A percentile compares a stretch with the other conserved stretches of the same genome.
phyloP scores from a whole-genome alignment of 2,888 invertebrate genomes.

The Scrobipalpa atriplicella region DNA sequence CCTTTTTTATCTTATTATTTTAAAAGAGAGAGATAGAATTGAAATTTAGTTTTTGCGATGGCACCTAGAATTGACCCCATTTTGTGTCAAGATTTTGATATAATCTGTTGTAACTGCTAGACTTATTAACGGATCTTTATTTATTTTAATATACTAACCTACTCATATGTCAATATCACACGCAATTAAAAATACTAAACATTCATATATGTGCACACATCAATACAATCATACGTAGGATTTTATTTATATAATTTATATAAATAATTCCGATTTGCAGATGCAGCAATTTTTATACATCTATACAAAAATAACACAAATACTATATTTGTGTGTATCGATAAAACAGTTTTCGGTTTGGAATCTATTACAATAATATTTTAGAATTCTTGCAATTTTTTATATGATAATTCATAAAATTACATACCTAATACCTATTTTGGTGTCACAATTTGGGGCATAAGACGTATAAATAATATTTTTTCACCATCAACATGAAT shows the following conservation, averaged over 20 bases:
- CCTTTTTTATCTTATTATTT: no score
- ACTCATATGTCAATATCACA: conserved; percentile 9
- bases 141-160: not conserved
- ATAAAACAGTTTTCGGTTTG: not conserved
- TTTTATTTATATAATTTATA: not conserved
- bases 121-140: not conserved
- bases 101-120: not conserved
- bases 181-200: not conserved
- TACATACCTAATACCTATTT: conserved; percentile 5
- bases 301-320: not conserved
- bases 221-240: not conserved
- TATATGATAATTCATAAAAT: not conserved
- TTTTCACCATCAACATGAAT: not conserved
- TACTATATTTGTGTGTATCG: not conserved
- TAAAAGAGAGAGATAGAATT: no score
- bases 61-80: not conserved
- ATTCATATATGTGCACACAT: not conserved
- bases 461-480: not conserved
- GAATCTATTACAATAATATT: not conserved
- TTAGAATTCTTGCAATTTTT: not conserved
- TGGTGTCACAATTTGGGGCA: conserved; percentile 22
- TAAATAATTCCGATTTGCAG: not conserved
- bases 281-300: not conserved
- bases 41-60: no score
- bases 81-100: not conserved